Base-by-base conservation (phyloP, 1,140 invertebrate species). In the Mesaphorura yosii region DNA sequence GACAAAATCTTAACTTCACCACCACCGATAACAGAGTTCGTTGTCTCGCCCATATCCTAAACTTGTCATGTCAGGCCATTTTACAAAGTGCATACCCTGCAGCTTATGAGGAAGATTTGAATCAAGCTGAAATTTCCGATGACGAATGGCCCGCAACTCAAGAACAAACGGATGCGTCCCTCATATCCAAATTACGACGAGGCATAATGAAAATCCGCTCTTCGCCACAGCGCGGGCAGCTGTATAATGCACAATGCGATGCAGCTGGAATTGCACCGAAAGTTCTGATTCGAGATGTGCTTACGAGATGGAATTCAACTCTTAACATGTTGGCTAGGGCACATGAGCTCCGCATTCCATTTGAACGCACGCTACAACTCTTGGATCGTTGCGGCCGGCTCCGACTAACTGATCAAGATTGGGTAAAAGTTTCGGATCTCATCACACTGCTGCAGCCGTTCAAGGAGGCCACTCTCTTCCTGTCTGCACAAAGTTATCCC, bases 261-360 rank as follows among this genome's bases (percentile, higher is more conserved):
- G 37, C 28, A 29, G 27, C 48, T 29, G 3, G 37, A 22, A 20
- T 50, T 7, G 27, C 34, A n/a, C 10, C 12, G 4, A 29, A 22
- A 14, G 22, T 26, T 22, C n/a, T 51, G 15, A 22, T 55, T 5
- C 38, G 4, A n/a, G 53, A 68, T 57, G 53, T 60, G 15, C 12
- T 20, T n/a, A 66, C 66, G 7, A 23, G 65, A 22, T 68, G 67
- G 66, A 67, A 66, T 58, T 66, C 62, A 2, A 62, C 61, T 4
- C 65, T 59, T 29, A 50, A 63, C 26, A 68, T 68, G 66, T 27
- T 68, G 2, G 42, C 62, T 34, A 19, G 67, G 48, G 39, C 66
- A 15, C 2, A 60, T 10, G 23, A 58, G 50, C 51, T 65, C n/a
- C 50, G 60, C 15, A 12, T 26, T 22, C 10, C 40, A 12, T 7